Base-by-base conservation (phyloP, 2,888 invertebrate genomes). In the Dugesia japonica region DNA sequence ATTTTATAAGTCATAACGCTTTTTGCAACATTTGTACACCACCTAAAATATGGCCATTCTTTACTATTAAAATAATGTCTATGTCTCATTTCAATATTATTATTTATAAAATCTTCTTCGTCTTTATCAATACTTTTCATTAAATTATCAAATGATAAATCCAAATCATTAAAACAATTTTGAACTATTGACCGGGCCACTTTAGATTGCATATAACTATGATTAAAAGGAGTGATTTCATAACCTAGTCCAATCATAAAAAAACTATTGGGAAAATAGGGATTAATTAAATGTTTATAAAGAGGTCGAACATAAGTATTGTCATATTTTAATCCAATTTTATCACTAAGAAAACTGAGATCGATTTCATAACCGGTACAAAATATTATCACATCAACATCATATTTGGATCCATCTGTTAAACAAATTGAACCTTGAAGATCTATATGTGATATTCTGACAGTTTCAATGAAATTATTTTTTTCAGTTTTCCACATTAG, bases 241-340 rank as follows among this genome's bases (percentile, higher is more conserved):
- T 56, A 56, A 13, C 20, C 56, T 1, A 56, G 4, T 20, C 56
- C 56, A 56, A 56, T 56, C 4, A 56, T 56, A 23, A 56, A 56
- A 56, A n/a, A 56, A 23, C 9, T 56, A n/a, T n/a, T n/a, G 1
- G 56, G 56, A n/a, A 56, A 56, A 56, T 13, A 56, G 4, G 56
- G 56, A 56, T 56, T 56, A 56, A 56, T 56, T 4, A 56, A n/a
- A 23, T 56, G 56, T 56, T 56, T 56, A 56, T 56, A 56, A n/a
- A 56, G 56, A 56, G 56, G 56, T n/a, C 56, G n/a, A 20, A 56
- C 56, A 56, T 56, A 56, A 13, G 56, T 56, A 23, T 56, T 56
- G 23, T 56, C 56, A n/a, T 23, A 56, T 4, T 4, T 56, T 23
- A 56, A 56, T 56, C 56, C 56, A 56, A 23, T 56, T 4, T n/a